Evolutionary conservation across 1,140 invertebrate species (phyloP), one percentile per base, ranked within the genome.

Genomic region (Lycorma delicatula): DNA sequence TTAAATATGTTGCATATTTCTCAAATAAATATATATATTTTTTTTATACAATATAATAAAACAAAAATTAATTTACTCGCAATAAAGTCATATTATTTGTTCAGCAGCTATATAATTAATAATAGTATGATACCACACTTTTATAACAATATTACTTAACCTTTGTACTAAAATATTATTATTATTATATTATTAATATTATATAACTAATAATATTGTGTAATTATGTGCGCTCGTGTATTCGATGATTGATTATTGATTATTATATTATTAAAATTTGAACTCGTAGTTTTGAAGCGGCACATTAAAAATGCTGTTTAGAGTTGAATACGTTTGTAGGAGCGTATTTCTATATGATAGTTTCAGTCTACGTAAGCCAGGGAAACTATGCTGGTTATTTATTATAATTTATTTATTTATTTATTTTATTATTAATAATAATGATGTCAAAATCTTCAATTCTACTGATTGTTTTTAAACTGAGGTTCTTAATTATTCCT

Each of bases 361-460:
- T n/a, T n/a, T n/a, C 41, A 44, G 41, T 44, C 41, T 44, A 44
- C 41, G 23, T 18, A 44, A 44, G 41, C 41, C 41, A 44, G 41
- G 23, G 23, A 20, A 44, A 12, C n/a, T n/a, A n/a, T n/a, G n/a
- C n/a, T n/a, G n/a, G n/a, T 16, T 44, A 44, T 20, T 11, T 7
- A 44, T 44, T 20, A 44, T 22, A 20, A 44, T 44, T 16, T 44
- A 20, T 20, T 20, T 16, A 44, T 44, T 44, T 34, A 20, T 44
- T 20, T 6, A 16, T 44, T 44, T 44, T 34, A 6, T 44, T 44
- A 44, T 44, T 20, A 22, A 44, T 44, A 38, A 38, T 38, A 38
- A 38, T 38, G 36, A 38, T 18, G 41, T 44, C 16, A 44, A 44
- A 16, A 41, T 44, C 20, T 22, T 44, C 13, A 22, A 44, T 20